These are phyloP conservation scores for Myrmecophaga tridactyla DNA, from an alignment of 2,113 vertebrate species.

Conservation along the genomic window DNA sequence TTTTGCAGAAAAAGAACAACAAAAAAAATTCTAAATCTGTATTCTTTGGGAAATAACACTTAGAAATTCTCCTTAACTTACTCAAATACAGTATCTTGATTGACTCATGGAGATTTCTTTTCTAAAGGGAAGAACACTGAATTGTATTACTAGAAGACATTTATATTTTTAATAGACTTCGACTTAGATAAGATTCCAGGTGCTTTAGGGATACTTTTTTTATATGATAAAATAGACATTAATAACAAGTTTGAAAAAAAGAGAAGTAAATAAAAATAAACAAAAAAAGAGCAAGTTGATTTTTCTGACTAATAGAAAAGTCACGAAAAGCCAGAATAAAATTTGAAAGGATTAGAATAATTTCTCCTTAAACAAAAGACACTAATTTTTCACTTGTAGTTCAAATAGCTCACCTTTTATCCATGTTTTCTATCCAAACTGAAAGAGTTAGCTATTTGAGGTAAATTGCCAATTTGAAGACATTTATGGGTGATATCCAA, in stretches of 20 bases:
- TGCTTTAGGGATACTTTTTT: background rate
- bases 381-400: background rate
- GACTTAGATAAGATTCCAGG: background rate
- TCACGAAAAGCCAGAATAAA: background rate
- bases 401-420: background rate
- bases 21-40: background rate
- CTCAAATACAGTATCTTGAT: background rate
- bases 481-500: no score
- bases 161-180: background rate
- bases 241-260: no score
- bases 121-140: background rate
- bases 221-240: background rate
- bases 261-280: no score
- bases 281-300: background rate
- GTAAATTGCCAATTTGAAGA: background rate
- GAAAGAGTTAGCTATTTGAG: background rate
- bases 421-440: background rate
- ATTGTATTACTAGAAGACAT: background rate
- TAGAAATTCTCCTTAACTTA: background rate
- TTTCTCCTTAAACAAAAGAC: background rate
- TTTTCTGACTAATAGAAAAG: background rate
- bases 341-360: background rate
- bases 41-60: background rate
- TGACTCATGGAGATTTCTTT: background rate
- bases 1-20: background rate